These are phyloP conservation scores for Sphenodon punctatus DNA, from an alignment of 2,797 vertebrate species.

Conservation along the genomic window DNA sequence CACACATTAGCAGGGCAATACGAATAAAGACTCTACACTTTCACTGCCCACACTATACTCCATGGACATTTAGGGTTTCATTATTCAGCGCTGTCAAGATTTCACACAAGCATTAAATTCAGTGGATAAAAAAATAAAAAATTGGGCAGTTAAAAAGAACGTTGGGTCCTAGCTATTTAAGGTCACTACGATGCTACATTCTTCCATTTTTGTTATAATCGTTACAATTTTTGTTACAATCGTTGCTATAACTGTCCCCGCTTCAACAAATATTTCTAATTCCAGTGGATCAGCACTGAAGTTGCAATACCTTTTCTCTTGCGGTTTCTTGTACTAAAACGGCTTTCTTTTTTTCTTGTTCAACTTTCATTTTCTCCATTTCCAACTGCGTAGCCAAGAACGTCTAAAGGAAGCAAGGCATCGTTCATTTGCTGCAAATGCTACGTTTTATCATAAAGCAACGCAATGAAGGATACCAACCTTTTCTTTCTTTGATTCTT, in stretches of 20 bases:
- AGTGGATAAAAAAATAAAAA: neutral
- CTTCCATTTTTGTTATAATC: neutral
- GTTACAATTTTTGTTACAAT: neutral
- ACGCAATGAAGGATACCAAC: conserved; percentile 65
- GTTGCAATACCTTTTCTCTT: conserved; percentile 89
- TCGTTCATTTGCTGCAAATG: neutral
- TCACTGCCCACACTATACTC: neutral
- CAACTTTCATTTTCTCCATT: conserved; percentile 98
- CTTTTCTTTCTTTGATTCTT: conserved; percentile 95
- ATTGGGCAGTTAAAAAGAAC: neutral
- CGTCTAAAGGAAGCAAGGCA: conserved; percentile 72
- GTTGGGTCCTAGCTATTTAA: neutral
- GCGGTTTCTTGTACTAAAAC: conserved; percentile 90
- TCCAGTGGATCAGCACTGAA: neutral
- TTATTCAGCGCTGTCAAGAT: neutral
- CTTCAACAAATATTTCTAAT: neutral
- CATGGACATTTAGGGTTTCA: neutral
- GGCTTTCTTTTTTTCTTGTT: conserved; percentile 96
- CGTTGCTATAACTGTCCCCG: neutral
- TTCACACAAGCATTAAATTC: neutral
- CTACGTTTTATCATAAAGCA: neutral
- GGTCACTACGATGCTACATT: neutral
- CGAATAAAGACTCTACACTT: neutral
- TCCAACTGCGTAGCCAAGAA: conserved; percentile 92
- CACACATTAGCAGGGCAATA: neutral